phyloP scores from a whole-genome alignment of 2,797 vertebrate genomes.

The Cyclopterus lumpus region DNA sequence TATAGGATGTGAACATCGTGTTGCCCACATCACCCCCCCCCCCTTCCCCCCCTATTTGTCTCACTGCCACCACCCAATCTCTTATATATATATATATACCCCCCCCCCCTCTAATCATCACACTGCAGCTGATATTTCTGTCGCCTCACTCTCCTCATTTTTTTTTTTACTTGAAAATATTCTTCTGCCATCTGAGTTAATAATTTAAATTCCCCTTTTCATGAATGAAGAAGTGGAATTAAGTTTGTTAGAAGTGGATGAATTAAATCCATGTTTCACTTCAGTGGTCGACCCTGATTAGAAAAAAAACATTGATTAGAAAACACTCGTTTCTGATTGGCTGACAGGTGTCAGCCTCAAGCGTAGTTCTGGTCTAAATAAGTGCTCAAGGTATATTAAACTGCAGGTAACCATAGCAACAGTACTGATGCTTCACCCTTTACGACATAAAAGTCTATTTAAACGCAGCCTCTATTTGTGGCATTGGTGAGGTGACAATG shows the following conservation, averaged over 20 bases:
- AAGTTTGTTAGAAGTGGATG: background rate
- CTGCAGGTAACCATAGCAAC: conserved; percentile 45
- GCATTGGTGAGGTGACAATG: too few relatives aligned
- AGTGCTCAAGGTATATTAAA: conserved; percentile 9
- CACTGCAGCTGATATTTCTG: conserved; percentile 27
- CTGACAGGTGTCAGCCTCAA: background rate
- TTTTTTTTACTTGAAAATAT: background rate
- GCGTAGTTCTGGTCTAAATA: conserved; percentile 3
- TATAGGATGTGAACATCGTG: conserved; percentile 71
- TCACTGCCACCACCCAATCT: conserved; percentile 33
- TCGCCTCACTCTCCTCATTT: background rate
- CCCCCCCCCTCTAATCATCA: conserved; percentile 44
- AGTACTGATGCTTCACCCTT: background rate
- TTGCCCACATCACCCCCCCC: conserved; percentile 40
- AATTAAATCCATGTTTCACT: background rate
- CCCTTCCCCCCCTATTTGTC: background rate
- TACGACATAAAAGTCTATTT: background rate
- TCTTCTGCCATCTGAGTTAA: background rate
- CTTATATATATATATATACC: conserved; percentile 16
- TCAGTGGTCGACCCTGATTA: background rate
- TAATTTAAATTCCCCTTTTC: background rate
- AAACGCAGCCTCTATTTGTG: background rate
- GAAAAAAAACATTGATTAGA: too few relatives aligned
- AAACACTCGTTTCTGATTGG: conserved; percentile 16
- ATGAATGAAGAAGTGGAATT: background rate